A percentile compares a stretch with the other conserved stretches of the same genome.
phyloP scores from a whole-genome alignment of 2,797 vertebrate species.

The Bovichtus diacanthus region DNA sequence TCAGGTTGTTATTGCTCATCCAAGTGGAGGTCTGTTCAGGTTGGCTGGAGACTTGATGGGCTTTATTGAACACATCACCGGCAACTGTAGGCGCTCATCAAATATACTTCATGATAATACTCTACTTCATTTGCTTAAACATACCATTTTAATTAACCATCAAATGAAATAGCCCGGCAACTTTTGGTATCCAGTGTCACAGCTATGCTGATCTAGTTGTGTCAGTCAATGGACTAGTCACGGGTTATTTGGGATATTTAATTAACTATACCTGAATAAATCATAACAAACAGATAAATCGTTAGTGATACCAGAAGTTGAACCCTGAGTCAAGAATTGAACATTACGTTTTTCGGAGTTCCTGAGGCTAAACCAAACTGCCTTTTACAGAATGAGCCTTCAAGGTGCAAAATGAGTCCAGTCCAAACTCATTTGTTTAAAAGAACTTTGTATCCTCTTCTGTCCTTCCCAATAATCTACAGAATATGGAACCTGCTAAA shows the following conservation, averaged over 20 bases:
- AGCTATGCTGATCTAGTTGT: background rate
- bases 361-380: background rate
- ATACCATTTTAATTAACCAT: background rate
- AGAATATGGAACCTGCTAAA: too few relatives aligned
- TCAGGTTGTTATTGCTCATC: background rate
- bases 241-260: background rate
- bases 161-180: background rate
- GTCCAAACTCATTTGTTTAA: too few relatives aligned
- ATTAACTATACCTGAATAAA: background rate
- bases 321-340: background rate
- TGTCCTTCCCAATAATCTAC: too few relatives aligned
- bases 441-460: too few relatives aligned
- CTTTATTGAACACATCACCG: slow-evolving; percentile 11
- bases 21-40: slow-evolving; percentile 1
- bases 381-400: background rate
- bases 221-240: background rate
- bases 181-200: background rate
- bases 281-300: background rate
- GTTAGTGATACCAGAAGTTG: background rate
- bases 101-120: background rate
- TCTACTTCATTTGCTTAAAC: slow-evolving; percentile 24
- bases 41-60: slow-evolving; percentile 6
- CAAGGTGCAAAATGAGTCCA: too few relatives aligned
- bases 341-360: too few relatives aligned
- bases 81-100: background rate